A percentile compares a stretch with the other conserved stretches of the same genome.
These are phyloP conservation scores for Passer domesticus DNA, from an alignment of 2,113 vertebrate species.

Conservation along the genomic window DNA sequence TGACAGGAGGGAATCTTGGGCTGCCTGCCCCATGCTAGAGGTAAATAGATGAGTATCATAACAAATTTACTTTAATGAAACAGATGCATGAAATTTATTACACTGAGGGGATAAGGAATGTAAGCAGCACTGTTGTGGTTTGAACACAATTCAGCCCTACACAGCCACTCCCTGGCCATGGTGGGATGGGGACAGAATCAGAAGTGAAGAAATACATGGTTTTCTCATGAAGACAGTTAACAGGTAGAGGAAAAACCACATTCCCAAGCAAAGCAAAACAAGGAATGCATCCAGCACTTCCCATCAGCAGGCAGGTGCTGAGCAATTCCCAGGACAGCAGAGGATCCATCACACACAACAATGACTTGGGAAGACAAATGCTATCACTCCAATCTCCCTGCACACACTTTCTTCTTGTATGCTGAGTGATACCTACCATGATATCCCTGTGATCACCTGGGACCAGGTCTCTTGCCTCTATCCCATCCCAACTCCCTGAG, in stretches of 20 bases:
- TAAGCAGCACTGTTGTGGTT: not conserved
- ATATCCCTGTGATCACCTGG: not conserved
- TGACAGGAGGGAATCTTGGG: not conserved
- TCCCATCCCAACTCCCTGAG: not conserved
- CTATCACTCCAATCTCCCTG: not conserved
- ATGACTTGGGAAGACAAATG: not conserved
- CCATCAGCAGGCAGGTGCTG: not conserved
- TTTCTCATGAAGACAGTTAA: not conserved
- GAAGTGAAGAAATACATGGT: not conserved
- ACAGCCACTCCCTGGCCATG: too few relatives aligned
- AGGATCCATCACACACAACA: accelerated
- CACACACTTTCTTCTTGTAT: not conserved
- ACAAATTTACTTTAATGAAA: not conserved
- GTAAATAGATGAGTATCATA: not conserved
- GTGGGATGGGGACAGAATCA: not conserved
- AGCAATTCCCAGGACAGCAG: not conserved
- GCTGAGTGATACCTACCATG: not conserved
- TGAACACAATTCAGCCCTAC: accelerated
- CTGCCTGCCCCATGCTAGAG: not conserved
- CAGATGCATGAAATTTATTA: not conserved
- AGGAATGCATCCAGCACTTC: not conserved
- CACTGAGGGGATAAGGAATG: not conserved
- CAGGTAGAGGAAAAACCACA: not conserved
- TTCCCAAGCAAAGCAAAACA: not conserved
- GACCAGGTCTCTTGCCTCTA: not conserved